A percentile compares a stretch with the other conserved stretches of the same genome.
phyloP scores from a whole-genome alignment of 2,888 invertebrate genomes.

The Lissonota sp. region DNA sequence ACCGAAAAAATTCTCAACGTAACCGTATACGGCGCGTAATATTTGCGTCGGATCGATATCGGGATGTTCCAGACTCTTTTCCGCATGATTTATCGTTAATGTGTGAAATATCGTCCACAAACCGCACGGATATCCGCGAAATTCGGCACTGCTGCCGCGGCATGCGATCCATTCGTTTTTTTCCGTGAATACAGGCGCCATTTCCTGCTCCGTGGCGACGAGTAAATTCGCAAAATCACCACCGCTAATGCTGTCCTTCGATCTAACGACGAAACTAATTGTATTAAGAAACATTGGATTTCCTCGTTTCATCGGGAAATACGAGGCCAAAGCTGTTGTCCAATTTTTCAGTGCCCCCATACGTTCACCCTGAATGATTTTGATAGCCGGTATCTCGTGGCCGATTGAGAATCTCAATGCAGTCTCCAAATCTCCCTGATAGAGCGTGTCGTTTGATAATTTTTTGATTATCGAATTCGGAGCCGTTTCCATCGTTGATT shows the following conservation, averaged over 20 bases:
- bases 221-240: conserved; percentile 86
- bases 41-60: conserved; percentile 87
- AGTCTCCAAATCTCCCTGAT: conserved; percentile 95
- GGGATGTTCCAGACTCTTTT: conserved; percentile 71
- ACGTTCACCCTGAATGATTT: conserved; percentile 89
- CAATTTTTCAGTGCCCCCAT: conserved; percentile 91
- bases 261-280: conserved; percentile 84
- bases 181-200: conserved; percentile 86
- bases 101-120: conserved; percentile 98
- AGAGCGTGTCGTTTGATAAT: conserved; percentile 87
- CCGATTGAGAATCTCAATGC: conserved; percentile 92
- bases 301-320: conserved; percentile 91
- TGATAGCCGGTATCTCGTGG: conserved; percentile 92
- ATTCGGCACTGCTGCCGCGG: conserved; percentile 89
- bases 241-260: conserved; percentile 85
- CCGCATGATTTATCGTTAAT: conserved; percentile 89
- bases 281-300: conserved; percentile 82
- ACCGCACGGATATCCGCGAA: conserved; percentile 96
- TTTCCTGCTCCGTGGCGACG: conserved; percentile 85
- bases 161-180: conserved; percentile 90
- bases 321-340: conserved; percentile 88
- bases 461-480: not conserved
- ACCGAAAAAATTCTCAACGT: conserved; percentile 96
- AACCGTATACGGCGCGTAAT: conserved; percentile 93
- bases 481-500: not conserved